A percentile compares a stretch with the other conserved stretches of the same genome.
Conservation (phyloP, 2,888 invertebrate genomes). For the Pantelozetes paolii region DNA sequence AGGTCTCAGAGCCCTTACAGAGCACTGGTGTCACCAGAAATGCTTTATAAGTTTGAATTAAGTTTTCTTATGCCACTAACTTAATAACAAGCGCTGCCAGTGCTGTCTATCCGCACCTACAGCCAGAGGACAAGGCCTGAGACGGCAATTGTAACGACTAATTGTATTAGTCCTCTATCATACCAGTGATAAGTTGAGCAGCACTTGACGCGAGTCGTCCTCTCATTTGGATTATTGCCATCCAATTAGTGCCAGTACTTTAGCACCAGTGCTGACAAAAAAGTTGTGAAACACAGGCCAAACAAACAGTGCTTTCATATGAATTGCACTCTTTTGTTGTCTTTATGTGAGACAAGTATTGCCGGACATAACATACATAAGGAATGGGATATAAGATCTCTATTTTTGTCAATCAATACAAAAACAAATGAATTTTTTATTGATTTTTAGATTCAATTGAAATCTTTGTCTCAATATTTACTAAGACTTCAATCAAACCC, state of each 20-base stretch:
- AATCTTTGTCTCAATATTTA: not conserved
- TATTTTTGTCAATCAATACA: constrained; percentile 15
- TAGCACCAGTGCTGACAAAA: not conserved
- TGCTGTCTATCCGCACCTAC: not conserved
- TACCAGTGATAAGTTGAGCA: constrained; percentile 9
- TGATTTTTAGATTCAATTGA: constrained; percentile 23
- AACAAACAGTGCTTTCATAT: not conserved
- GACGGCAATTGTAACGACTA: constrained; percentile 4
- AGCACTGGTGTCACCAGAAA: constrained; percentile 29
- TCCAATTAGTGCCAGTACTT: not conserved
- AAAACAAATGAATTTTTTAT: constrained; percentile 1
- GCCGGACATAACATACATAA: constrained; percentile 10
- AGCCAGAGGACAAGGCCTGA: constrained; percentile 20
- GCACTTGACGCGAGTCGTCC: constrained; percentile 17
- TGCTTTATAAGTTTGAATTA: constrained; percentile 26
- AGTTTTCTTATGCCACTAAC: constrained; percentile 29
- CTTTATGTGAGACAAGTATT: not conserved
- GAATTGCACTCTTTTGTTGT: not conserved
- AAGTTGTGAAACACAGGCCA: not conserved
- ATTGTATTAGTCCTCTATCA: constrained; percentile 22
- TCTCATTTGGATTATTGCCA: constrained; percentile 31
- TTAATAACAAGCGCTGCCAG: constrained; percentile 8
- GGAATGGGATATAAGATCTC: not conserved
- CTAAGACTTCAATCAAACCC: not conserved
- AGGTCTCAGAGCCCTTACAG: not conserved